Evolutionary conservation across 2,888 invertebrate species (phyloP), one percentile per base, ranked within the genome.

Genomic region (Drosophila infuscata): DNA sequence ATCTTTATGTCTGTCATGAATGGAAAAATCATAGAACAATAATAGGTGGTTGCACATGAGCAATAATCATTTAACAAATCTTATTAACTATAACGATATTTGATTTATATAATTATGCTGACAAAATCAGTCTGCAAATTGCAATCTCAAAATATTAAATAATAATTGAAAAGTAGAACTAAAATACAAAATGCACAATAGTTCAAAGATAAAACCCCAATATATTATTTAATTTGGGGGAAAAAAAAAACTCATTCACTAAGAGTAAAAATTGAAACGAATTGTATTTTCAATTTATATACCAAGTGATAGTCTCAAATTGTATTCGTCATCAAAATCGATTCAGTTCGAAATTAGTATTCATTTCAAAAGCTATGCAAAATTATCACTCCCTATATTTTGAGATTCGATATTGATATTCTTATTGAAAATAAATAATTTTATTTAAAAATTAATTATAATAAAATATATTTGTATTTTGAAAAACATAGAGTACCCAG

Each of bases 1-100:
- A 77, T 77, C 76, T 81, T 77, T 77, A 77, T 81, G 64, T 76
- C 62, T 30, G 61, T 29, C 65, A 48, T 59, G 48, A 81, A 62
- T 66, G 52, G 43, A 20, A 29, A 53, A 29, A 46, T 43, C 64
- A 15, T 69, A 57, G 48, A 56, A 12, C 62, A 48, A 76, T 62
- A 59, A 59, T 51, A 62, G 63, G 70, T 80, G 59, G 51, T 53
- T 80, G 1, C 25, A 8, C 15, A 63, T 51, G 17, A 32, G 32
- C 46, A 53, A 57, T 69, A 58, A 30, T 29, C 41, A 30, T 36
- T 53, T 49, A 30, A 73, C 70, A 11, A 48, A 61, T 70, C 46
- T 48, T 49, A 30, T 53, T 52, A 49, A 61, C 49, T 64, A 59
- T 61, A 53, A 29, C 53, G 54, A 36, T 46, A 35, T 49, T 15